Evolutionary conservation across 2,888 invertebrate species (phyloP), one percentile per base, ranked within the genome.

Genomic region (Girardia tigrina): DNA sequence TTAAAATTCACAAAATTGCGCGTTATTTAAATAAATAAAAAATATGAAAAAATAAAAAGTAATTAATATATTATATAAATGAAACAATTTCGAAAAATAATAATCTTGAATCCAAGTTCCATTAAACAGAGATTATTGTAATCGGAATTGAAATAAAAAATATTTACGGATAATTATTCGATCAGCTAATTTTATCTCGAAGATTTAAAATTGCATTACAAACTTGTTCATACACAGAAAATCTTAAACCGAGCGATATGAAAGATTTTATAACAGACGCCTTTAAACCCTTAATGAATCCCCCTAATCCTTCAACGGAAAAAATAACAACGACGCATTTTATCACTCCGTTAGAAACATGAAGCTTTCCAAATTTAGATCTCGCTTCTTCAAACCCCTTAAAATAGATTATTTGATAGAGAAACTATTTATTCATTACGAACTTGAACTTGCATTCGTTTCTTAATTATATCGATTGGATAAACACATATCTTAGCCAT

Each of bases 381-480:
- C 56, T 56, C 23, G 56, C 56, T 56, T 8, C n/a, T 56, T 56
- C 56, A 56, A 56, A 56, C 4, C 56, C 56, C 56, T 56, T 20
- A 56, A 56, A 36, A 36, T 36, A 36, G 12, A 12, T 36, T 12
- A 36, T 36, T 8, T 36, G 16, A 36, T 16, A 36, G 8, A 36
- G 8, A 12, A 12, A 36, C 36, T 16, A 36, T 12, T 36, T 36
- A 12, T 16, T 12, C 16, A 28, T 71, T 14, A 75, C 71, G 6
- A 16, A 76, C 76, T 36, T 78, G 78, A 70, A 84, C 79, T 79
- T 84, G 83, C 1, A 84, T 79, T 28, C 84, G 78, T 77, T 84
- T 84, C 78, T 84, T 84, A 12, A 80, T 78, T 28, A 84, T 78
- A 78, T 84, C 84, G 70, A 84, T 78, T 2, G 84, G 84, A 77